Percentiles rank a stretch among this genome's conserved stretches.
phyloP scores from a whole-genome alignment of 2,888 invertebrate genomes.

The Selenia dentaria region DNA sequence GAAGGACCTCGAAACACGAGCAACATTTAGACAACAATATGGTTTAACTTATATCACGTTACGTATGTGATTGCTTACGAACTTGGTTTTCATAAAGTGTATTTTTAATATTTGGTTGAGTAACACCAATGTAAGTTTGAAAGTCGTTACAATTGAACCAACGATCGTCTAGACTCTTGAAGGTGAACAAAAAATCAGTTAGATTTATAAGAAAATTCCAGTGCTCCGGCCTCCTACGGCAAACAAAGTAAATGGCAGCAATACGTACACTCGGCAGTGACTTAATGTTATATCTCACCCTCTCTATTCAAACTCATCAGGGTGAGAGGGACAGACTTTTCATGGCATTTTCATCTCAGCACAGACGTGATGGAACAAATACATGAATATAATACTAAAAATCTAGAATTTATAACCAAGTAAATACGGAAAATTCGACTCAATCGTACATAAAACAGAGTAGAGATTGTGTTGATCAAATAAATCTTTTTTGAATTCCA shows the following conservation, averaged over 20 bases:
- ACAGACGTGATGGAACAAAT: constrained; percentile 80
- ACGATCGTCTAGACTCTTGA: constrained; percentile 69
- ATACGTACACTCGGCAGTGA: constrained; percentile 65
- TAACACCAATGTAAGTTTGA: constrained; percentile 55
- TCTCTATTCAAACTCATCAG: constrained; percentile 62
- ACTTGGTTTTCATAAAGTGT: too few relatives aligned
- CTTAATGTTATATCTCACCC: constrained; percentile 65
- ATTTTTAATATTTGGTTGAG: too few relatives aligned
- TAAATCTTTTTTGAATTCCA: constrained; percentile 76
- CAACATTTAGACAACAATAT: too few relatives aligned
- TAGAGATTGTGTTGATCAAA: constrained; percentile 60
- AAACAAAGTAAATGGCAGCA: constrained; percentile 69
- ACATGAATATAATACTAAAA: constrained; percentile 80
- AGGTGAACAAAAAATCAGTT: constrained; percentile 66
- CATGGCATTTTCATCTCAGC: constrained; percentile 78
- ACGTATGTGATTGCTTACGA: too few relatives aligned
- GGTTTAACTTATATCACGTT: too few relatives aligned
- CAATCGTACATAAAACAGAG: constrained; percentile 56
- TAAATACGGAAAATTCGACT: constrained; percentile 58
- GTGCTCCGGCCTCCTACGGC: constrained; percentile 55
- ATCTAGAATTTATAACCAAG: constrained; percentile 58
- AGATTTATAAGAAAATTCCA: constrained; percentile 63
- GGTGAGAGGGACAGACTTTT: constrained; percentile 68
- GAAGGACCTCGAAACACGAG: constrained; percentile 15
- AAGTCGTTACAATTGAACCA: constrained; percentile 55